A percentile compares a stretch with the other conserved stretches of the same genome.
Conservation (phyloP, 1,140 invertebrate species). For the Liolophura sinensis region DNA sequence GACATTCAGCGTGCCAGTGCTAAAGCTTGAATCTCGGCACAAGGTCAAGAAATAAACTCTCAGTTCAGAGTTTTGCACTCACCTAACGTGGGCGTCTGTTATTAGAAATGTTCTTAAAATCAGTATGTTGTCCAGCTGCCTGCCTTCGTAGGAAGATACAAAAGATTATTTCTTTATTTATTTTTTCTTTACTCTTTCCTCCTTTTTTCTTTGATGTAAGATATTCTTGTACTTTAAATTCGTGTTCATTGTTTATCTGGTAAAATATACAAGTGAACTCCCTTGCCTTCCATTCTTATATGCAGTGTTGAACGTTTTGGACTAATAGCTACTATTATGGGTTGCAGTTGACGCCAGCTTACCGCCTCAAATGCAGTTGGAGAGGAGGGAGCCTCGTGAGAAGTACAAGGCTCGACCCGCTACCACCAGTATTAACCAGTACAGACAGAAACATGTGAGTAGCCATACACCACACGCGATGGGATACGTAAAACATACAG, state of each 20-base stretch:
- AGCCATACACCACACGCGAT: neutral
- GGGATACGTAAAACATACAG: no score
- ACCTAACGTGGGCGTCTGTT: no score
- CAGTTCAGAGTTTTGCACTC: no score
- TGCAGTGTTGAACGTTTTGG: neutral
- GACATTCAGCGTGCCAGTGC: no score
- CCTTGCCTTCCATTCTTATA: neutral
- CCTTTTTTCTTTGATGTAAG: no score
- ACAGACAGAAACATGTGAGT: constrained; percentile 25
- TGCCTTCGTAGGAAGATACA: neutral
- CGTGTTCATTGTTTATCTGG: neutral
- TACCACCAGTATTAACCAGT: constrained; percentile 30
- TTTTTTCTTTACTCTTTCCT: neutral
- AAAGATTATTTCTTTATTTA: neutral
- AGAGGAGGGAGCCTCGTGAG: constrained; percentile 23
- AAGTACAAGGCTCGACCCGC: constrained; percentile 34
- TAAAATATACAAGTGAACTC: neutral
- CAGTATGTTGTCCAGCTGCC: no score
- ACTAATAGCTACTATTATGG: neutral
- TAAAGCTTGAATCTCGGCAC: no score
- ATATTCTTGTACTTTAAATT: neutral
- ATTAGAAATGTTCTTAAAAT: no score
- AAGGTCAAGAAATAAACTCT: no score
- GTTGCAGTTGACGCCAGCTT: constrained; percentile 44
- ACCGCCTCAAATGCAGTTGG: constrained; percentile 18